These are phyloP conservation scores for Peromyscus polionotus DNA, from an alignment of 2,113 vertebrate species.

Conservation along the genomic window DNA sequence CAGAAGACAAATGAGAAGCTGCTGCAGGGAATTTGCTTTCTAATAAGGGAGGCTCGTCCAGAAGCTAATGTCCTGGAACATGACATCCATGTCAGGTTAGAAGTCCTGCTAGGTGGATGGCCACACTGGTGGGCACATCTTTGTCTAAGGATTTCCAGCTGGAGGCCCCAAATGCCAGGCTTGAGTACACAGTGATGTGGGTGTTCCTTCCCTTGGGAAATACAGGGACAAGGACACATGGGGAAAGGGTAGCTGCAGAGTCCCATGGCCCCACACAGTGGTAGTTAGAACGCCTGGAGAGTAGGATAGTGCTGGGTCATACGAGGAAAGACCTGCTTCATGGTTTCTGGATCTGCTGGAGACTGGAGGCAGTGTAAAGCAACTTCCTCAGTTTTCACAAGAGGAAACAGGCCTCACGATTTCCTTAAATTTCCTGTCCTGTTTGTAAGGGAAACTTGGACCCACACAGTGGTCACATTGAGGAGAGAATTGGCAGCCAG, in stretches of 20 bases:
- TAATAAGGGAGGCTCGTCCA: neutral
- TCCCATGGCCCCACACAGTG: rapidly evolving
- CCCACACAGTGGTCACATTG: neutral
- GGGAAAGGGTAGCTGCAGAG: too few species aligned
- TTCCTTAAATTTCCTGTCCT: neutral
- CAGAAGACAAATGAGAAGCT: neutral
- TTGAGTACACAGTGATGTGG: neutral
- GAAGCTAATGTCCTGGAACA: neutral
- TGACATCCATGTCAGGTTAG: neutral
- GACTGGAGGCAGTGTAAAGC: neutral
- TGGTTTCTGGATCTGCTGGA: neutral
- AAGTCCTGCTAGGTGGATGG: neutral
- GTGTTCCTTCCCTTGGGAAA: neutral
- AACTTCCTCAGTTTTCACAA: neutral
- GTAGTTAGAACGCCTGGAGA: neutral
- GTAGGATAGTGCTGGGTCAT: neutral
- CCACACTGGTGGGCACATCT: neutral
- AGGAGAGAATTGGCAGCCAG: neutral
- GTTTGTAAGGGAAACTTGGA: neutral
- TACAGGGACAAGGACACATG: rapidly evolving
- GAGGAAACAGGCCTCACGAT: neutral
- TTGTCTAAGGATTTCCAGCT: neutral
- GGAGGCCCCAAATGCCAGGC: neutral
- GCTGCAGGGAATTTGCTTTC: neutral
- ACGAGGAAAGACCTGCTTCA: rapidly evolving